Evolutionary conservation across 2,797 vertebrate genomes (phyloP).

Genomic region (Mormyrus proboscirostris): DNA sequence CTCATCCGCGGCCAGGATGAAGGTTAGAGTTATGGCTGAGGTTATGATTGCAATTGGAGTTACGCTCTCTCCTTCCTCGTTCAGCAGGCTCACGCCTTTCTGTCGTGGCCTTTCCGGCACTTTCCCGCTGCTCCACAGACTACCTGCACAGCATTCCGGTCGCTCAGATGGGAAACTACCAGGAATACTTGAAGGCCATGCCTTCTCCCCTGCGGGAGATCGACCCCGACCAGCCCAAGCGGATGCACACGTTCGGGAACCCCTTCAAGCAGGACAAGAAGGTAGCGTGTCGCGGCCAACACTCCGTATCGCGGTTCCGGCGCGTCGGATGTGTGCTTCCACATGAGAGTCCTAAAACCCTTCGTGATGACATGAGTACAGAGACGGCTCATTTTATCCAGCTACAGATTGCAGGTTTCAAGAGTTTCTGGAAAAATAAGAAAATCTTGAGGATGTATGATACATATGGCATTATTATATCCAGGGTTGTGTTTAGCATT

Average conservation of each 20-base stretch:
- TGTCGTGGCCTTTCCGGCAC: not conserved
- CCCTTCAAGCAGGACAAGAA: conserved; percentile 99
- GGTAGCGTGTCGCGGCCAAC: conserved; percentile 54
- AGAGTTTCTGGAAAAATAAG: not conserved
- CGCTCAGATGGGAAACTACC: conserved; percentile 98
- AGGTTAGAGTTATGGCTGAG: conserved; percentile 55
- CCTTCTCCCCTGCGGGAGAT: conserved; percentile 88
- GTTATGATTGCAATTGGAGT: not conserved
- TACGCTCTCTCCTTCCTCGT: not conserved
- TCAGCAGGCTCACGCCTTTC: not conserved
- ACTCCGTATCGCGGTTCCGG: not conserved
- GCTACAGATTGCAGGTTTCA: not conserved
- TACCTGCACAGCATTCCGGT: conserved; percentile 95
- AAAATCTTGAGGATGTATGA: not conserved
- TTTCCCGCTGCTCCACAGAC: conserved; percentile 59
- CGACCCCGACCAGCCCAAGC: conserved; percentile 94
- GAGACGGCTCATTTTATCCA: not conserved
- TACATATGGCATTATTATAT: not conserved
- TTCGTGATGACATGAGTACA: not conserved
- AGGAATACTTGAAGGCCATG: conserved; percentile 94
- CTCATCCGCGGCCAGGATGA: conserved; percentile 88
- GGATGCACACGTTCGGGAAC: conserved; percentile 94
- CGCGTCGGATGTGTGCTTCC: not conserved
- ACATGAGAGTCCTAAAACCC: not conserved
- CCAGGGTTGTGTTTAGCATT: not conserved